Evolutionary conservation across 1,140 invertebrate species (phyloP), one percentile per base, ranked within the genome.

Genomic region (Sitobion miscanthi): DNA sequence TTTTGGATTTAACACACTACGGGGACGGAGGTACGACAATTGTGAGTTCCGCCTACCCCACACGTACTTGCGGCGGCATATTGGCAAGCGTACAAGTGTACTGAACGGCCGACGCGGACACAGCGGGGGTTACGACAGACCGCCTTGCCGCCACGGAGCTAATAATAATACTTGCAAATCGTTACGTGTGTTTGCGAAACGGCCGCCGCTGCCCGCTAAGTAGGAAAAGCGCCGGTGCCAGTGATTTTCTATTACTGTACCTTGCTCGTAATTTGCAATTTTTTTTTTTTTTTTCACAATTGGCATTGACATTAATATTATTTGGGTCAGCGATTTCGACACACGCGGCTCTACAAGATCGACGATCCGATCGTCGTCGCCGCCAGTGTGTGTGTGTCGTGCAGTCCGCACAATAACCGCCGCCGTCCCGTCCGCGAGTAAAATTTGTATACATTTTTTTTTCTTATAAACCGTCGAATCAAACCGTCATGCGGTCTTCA

Each of bases 311-410:
- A 87, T 87, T 87, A 87, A 45, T 0, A 87, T 87, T 49, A 87
- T 87, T 87, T 87, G 17, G 86, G 86, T 87, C 45, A 87, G 62
- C 62, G 62, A 49, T 87, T 87, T 49, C 86, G 86, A n/a, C 83
- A 86, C 83, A 38, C 77, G 77, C 35, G 77, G 77, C 77, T 83
- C n/a, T 38, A 83, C 35, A 38, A 87, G 45, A 77, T 87, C 86
- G 86, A 87, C 35, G 35, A 21, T 83, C 38, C 38, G 45, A 87
- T 3, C 86, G 45, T 17, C 11, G 35, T 49, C 30, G 5, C 6
- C 45, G 45, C 35, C 83, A 45, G 83, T 85, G 77, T 83, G 35
- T 38, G 77, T 82, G 77, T 82, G 35, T 83, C 77, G 35, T 17
- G 35, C 77, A 83, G n/a, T 83, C 35, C 35, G 77, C n/a, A n/a